Evolutionary conservation across 2,888 invertebrate genomes (phyloP).

Genomic region (Mamestra brassicae): DNA sequence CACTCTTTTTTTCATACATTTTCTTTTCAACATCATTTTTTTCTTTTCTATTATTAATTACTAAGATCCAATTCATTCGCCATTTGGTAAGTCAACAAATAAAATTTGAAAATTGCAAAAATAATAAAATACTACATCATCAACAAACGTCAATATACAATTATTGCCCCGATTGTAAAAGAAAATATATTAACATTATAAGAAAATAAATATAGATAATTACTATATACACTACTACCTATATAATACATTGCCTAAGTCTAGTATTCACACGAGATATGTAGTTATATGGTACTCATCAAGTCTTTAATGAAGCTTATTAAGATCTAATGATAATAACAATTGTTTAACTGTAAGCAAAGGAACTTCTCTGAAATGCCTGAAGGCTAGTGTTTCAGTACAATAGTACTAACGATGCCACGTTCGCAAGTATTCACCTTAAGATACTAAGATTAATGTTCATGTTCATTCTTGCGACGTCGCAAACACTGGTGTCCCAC

Average conservation of each 20-base stretch:
- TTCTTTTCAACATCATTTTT: neutral
- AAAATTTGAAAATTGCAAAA: slow-evolving; percentile 79
- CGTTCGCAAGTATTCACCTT: slow-evolving; percentile 28
- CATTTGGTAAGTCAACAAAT: slow-evolving; percentile 70
- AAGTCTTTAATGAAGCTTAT: slow-evolving; percentile 87
- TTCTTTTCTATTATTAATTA: neutral
- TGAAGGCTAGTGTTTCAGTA: slow-evolving; percentile 50
- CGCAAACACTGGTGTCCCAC: slow-evolving; percentile 44
- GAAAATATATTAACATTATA: slow-evolving; percentile 63
- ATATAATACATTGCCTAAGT: slow-evolving; percentile 86
- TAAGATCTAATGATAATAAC: slow-evolving; percentile 81
- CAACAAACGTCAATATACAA: slow-evolving; percentile 82
- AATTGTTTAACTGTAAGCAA: slow-evolving; percentile 76
- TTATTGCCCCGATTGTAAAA: slow-evolving; percentile 84
- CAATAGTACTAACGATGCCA: slow-evolving; percentile 43
- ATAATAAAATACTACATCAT: slow-evolving; percentile 82
- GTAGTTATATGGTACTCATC: slow-evolving; percentile 82
- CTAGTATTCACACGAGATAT: slow-evolving; percentile 90
- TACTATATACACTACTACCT: slow-evolving; percentile 86
- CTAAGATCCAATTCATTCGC: slow-evolving; percentile 1
- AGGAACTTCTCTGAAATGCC: slow-evolving; percentile 83
- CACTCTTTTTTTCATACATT: neutral
- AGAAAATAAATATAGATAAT: slow-evolving; percentile 74
- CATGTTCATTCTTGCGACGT: slow-evolving; percentile 21
- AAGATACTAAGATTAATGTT: slow-evolving; percentile 35